Evolutionary conservation across 2,113 vertebrate species (phyloP).

Genomic region (Neotoma lepida): DNA sequence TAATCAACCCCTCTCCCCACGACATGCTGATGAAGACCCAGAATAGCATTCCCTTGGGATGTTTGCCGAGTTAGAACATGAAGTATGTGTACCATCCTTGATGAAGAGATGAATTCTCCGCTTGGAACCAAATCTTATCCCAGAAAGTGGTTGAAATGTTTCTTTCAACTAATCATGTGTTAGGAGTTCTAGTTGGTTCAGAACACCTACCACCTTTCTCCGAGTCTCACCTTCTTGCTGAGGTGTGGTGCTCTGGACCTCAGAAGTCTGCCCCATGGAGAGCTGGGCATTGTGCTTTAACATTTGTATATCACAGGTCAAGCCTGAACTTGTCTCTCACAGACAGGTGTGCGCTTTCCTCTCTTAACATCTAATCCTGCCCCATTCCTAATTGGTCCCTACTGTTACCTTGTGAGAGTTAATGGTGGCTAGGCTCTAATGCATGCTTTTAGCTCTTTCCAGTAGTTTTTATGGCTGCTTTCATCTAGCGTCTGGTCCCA

Average conservation of each 20-base stretch:
- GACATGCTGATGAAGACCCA: accelerated
- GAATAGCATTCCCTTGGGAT: accelerated
- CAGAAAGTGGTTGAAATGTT: not conserved
- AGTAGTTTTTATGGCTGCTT: not conserved
- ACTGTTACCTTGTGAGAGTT: not conserved
- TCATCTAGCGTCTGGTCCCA: not conserved
- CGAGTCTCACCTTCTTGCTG: not conserved
- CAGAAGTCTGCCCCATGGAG: not conserved
- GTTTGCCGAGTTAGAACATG: not conserved
- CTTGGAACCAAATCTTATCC: not conserved
- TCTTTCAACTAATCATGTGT: not conserved
- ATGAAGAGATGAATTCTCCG: not conserved
- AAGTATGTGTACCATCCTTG: not conserved
- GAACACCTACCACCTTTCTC: not conserved
- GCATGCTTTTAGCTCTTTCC: not conserved
- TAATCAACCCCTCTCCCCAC: not conserved
- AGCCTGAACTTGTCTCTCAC: no score
- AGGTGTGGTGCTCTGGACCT: not conserved
- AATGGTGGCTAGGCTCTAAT: no score
- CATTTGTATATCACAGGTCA: not conserved
- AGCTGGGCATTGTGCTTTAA: not conserved
- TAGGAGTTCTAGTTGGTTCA: not conserved
- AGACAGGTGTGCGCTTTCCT: not conserved
- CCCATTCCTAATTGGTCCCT: not conserved
- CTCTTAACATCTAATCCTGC: not conserved